phyloP scores from a whole-genome alignment of 2,888 invertebrate species.

The Dyspetes luteomarginatus region DNA sequence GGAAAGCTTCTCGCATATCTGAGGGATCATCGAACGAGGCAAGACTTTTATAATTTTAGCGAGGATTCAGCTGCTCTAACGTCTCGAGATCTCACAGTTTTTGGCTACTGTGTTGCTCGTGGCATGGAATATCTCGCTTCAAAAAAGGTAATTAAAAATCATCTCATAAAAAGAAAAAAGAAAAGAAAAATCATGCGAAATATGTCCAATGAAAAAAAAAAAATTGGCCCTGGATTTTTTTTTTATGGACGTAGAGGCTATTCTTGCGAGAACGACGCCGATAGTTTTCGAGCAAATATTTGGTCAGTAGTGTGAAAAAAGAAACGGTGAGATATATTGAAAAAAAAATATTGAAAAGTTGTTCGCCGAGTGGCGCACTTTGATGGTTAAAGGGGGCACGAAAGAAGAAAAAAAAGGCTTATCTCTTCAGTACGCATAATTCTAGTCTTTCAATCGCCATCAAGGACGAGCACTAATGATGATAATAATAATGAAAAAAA shows the following conservation, averaged over 20 bases:
- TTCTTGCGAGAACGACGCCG: neutral
- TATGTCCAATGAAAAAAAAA: neutral
- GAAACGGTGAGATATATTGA: neutral
- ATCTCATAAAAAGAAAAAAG: no score
- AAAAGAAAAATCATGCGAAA: no score
- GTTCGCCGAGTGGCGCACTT: conserved; percentile 59
- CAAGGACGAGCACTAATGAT: conserved; percentile 46
- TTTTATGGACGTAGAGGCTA: neutral
- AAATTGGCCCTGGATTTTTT: neutral
- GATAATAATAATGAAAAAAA: conserved; percentile 20
- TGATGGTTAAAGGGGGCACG: conserved; percentile 20
- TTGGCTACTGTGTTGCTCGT: conserved; percentile 92
- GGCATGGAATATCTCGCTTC: conserved; percentile 94
- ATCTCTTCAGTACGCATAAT: conserved; percentile 11
- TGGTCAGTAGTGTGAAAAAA: conserved; percentile 5
- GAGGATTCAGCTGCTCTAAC: conserved; percentile 88
- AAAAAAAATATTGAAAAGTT: neutral
- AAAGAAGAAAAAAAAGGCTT: conserved; percentile 31
- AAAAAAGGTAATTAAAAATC: conserved; percentile 86
- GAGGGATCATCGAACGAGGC: conserved; percentile 86
- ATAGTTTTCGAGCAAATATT: conserved; percentile 6
- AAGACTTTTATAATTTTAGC: conserved; percentile 87
- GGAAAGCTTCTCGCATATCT: conserved; percentile 91
- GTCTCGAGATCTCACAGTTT: conserved; percentile 90
- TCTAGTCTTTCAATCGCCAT: conserved; percentile 18